phyloP scores from a whole-genome alignment of 2,888 invertebrate species.

The Microctonus hyperodae region DNA sequence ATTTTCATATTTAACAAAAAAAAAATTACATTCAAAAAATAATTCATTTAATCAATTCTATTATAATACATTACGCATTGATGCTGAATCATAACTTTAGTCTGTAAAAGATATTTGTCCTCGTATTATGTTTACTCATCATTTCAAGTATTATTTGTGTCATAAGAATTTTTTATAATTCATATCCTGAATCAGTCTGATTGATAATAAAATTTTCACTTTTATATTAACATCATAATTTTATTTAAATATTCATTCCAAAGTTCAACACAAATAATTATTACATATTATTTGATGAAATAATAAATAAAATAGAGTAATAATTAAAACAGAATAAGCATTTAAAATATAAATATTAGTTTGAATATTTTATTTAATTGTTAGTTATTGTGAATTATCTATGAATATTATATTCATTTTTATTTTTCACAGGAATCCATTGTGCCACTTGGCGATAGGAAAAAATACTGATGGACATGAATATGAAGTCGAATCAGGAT shows the following conservation, averaged over 20 bases:
- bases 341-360: neutral
- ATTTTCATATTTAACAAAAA: neutral
- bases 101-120: neutral
- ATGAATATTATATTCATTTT: neutral
- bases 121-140: constrained; percentile 6
- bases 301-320: too few species aligned
- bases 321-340: too few species aligned
- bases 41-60: neutral
- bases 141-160: neutral
- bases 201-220: too few species aligned
- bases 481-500: constrained; percentile 27
- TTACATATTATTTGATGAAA: too few species aligned
- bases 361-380: too few species aligned
- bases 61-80: neutral
- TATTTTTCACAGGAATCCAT: neutral
- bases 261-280: too few species aligned
- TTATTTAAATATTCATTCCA: too few species aligned
- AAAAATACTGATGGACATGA: constrained; percentile 19
- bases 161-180: neutral
- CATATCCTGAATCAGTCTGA: neutral
- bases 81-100: constrained; percentile 5
- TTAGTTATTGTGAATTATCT: too few species aligned
- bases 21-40: neutral
- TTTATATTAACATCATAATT: too few species aligned
- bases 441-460: neutral